These are phyloP conservation scores for Lepidurus apus DNA, from an alignment of 1,140 invertebrate species.

Conservation along the genomic window DNA sequence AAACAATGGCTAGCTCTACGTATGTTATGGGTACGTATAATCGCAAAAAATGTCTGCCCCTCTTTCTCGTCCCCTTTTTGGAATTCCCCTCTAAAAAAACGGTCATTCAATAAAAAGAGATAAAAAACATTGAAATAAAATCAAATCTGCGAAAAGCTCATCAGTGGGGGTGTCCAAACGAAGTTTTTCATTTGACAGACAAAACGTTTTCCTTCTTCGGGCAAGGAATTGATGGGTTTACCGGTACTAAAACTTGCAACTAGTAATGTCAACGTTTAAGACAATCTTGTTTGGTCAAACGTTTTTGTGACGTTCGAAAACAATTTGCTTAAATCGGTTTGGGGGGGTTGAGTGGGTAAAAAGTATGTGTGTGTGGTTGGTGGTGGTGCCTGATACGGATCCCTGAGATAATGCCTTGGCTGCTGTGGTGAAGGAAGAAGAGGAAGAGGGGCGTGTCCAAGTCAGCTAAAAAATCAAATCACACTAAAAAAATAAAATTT, in stretches of 20 bases:
- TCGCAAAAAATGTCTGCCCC: not conserved
- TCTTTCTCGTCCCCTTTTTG: conserved; percentile 14
- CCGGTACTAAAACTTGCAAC: no score
- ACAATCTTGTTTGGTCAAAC: no score
- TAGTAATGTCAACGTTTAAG: no score
- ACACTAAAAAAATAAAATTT: not conserved
- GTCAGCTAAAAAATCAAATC: not conserved
- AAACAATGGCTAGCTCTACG: not conserved
- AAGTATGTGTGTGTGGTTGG: conserved; percentile 6
- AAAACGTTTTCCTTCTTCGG: no score
- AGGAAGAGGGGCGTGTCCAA: conserved; percentile 16
- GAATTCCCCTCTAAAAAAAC: not conserved
- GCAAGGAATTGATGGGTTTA: no score
- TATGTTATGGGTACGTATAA: conserved; percentile 3
- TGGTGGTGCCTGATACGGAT: conserved; percentile 11
- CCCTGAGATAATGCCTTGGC: conserved; percentile 20
- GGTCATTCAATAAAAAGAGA: no score
- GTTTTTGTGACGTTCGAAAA: not conserved
- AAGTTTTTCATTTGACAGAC: no score
- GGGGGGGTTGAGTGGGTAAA: not conserved
- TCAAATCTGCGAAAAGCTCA: no score
- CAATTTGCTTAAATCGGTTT: not conserved
- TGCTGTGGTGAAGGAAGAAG: conserved; percentile 18
- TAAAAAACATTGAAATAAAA: no score
- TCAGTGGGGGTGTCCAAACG: no score